Evolutionary conservation across 2,797 vertebrate genomes (phyloP), one percentile per base, ranked within the genome.

Genomic region (Rousettus madagascariensis): DNA sequence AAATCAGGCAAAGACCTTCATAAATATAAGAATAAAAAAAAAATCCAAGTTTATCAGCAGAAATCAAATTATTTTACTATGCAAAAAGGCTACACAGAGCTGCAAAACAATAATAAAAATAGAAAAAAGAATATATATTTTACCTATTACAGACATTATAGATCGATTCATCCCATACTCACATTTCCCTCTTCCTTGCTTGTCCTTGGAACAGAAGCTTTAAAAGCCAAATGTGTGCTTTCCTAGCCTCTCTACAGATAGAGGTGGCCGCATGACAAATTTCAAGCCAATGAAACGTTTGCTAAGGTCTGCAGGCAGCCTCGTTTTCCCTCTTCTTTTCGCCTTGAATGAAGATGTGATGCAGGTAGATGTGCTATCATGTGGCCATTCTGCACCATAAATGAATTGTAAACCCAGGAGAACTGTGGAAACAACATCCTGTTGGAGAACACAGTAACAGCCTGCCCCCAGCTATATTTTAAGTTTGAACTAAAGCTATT

Each of bases 51-150:
- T 90, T 82, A 36, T 87, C 30, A 95, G 55, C 43, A 92, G 43
- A 94, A n/a, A n/a, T 83, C 55, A 85, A 95, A 82, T 65, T 69
- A 92, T 43, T 92, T 86, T 68, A 63, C 41, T 57, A 69, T 49
- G 72, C 38, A 69, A 59, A 84, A 80, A 89, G 75, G 86, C 17
- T 24, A 59, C 3, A 57, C 24, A 71, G 77, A 77, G 30, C 46
- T 72, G 22, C n/a, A 77, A 95, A 88, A 74, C 16, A 77, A 74
- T 79, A 78, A 78, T 69, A 86, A 69, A 59, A 91, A 59, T 15
- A 5, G 41, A 11, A 38, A 43, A n/a, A 79, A 41, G 15, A 57
- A 8, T 38, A 51, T 9, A 55, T 38, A 49, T 30, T 30, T 33
- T 24, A 77, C 41, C 28, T 49, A 61, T 2, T 65, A 10, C 26